These are phyloP conservation scores for Aromia moschata DNA, from an alignment of 2,888 invertebrate species.

Conservation along the genomic window DNA sequence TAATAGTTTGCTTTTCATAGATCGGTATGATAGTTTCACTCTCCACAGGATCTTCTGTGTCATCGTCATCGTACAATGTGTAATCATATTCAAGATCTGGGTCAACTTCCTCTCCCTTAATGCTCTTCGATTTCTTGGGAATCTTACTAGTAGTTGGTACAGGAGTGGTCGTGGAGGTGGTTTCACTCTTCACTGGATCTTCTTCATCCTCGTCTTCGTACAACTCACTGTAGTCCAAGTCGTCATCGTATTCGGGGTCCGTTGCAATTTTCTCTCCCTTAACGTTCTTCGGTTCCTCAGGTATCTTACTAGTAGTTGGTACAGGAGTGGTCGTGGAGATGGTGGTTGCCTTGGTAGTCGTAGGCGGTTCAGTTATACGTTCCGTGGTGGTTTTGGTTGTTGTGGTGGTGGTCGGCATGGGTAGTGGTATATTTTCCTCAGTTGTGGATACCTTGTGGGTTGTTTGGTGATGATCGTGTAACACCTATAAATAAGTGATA, in stretches of 20 bases:
- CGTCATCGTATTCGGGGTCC: slow-evolving; percentile 53
- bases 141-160: too few relatives aligned
- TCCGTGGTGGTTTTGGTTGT: slow-evolving; percentile 33
- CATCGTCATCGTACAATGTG: slow-evolving; percentile 62
- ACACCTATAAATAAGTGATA: slow-evolving; percentile 34
- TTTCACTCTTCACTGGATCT: slow-evolving; percentile 60
- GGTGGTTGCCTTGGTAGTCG: slow-evolving; percentile 28
- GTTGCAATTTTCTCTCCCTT: slow-evolving; percentile 31
- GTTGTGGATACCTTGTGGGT: slow-evolving; percentile 27
- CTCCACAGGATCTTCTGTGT: slow-evolving; percentile 60
- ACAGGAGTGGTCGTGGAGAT: slow-evolving; percentile 23
- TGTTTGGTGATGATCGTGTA: slow-evolving; percentile 33
- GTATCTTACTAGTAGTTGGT: slow-evolving; percentile 20
- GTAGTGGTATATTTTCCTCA: slow-evolving; percentile 27
- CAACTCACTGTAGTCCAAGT: slow-evolving; percentile 63
- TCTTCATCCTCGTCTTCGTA: slow-evolving; percentile 61
- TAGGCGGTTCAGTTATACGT: slow-evolving; percentile 30
- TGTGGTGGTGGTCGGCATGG: slow-evolving; percentile 31
- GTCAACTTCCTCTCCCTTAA: background rate
- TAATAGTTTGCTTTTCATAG: slow-evolving; percentile 37
- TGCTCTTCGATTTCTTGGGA: too few relatives aligned
- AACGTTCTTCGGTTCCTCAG: slow-evolving; percentile 27
- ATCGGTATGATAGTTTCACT: slow-evolving; percentile 58
- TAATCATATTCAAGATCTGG: slow-evolving; percentile 62
- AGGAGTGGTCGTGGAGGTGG: slow-evolving; percentile 34